These are phyloP conservation scores for Operophtera brumata DNA, from an alignment of 2,888 invertebrate species.

Conservation along the genomic window DNA sequence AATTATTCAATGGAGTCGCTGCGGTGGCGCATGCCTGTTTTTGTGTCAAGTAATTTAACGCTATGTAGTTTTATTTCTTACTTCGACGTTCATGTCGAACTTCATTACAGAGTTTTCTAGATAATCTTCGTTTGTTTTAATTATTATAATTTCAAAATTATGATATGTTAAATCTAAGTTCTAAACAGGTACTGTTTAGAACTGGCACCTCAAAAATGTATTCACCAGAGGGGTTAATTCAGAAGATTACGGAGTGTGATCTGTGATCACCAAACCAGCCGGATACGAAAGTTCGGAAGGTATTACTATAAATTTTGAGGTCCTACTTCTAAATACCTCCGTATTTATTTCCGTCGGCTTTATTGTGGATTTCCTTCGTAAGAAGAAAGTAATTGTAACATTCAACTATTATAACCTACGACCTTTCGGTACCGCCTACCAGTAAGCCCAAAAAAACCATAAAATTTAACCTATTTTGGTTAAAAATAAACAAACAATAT, in stretches of 20 bases:
- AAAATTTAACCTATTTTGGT: no score
- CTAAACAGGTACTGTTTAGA: not conserved
- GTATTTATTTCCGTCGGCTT: not conserved
- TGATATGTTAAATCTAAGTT: not conserved
- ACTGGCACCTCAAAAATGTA: not conserved
- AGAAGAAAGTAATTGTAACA: not conserved
- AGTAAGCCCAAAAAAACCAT: not conserved
- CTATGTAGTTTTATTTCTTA: conserved; percentile 25
- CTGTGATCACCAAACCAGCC: no score
- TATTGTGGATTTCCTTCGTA: not conserved
- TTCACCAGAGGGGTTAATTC: not conserved
- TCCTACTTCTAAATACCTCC: no score
- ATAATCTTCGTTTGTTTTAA: not conserved
- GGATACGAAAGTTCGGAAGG: no score
- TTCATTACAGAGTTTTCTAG: conserved; percentile 1
- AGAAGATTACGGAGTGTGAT: no score
- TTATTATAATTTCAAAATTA: not conserved
- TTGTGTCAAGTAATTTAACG: conserved; percentile 36
- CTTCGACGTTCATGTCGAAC: not conserved
- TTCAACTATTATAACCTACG: not conserved
- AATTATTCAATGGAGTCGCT: conserved; percentile 53
- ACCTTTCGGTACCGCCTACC: not conserved
- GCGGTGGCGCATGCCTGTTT: conserved; percentile 35
- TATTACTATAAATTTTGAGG: no score
- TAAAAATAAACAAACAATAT: not conserved